Evolutionary conservation across 1,140 invertebrate genomes (phyloP).

Genomic region (Drosophila sucinea): DNA sequence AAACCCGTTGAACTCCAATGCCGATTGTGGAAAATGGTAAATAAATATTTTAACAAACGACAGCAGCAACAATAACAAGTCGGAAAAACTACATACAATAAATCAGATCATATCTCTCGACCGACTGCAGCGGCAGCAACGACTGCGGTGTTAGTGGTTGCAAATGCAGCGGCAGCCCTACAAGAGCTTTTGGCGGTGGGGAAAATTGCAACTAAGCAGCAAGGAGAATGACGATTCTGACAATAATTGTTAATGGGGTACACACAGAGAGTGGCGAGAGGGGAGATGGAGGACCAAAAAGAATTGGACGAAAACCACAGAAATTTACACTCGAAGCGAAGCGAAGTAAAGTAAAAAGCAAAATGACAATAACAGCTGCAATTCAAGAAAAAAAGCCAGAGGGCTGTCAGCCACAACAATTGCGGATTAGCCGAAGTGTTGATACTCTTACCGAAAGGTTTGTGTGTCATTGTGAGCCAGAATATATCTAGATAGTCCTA

Average conservation of each 20-base stretch:
- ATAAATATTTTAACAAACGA: conserved; percentile 78
- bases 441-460: not conserved
- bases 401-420: not conserved
- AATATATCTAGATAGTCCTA: no score
- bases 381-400: conserved; percentile 29
- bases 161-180: conserved; percentile 56
- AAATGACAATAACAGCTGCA: conserved; percentile 81
- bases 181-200: conserved; percentile 23
- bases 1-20: conserved; percentile 60
- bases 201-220: conserved; percentile 25
- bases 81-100: conserved; percentile 68
- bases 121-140: conserved; percentile 9
- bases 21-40: conserved; percentile 80
- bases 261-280: conserved; percentile 20
- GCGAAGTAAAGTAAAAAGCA: conserved; percentile 63
- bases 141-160: conserved; percentile 48
- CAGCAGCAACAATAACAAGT: conserved; percentile 59
- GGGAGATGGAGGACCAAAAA: conserved; percentile 24
- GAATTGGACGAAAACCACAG: conserved; percentile 67
- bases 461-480: no score
- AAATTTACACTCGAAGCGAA: conserved; percentile 60
- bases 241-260: conserved; percentile 32
- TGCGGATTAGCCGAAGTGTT: not conserved
- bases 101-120: conserved; percentile 73
- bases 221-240: conserved; percentile 54